Evolutionary conservation across 2,888 invertebrate species (phyloP), one percentile per base, ranked within the genome.

Genomic region (Hedya salicella): DNA sequence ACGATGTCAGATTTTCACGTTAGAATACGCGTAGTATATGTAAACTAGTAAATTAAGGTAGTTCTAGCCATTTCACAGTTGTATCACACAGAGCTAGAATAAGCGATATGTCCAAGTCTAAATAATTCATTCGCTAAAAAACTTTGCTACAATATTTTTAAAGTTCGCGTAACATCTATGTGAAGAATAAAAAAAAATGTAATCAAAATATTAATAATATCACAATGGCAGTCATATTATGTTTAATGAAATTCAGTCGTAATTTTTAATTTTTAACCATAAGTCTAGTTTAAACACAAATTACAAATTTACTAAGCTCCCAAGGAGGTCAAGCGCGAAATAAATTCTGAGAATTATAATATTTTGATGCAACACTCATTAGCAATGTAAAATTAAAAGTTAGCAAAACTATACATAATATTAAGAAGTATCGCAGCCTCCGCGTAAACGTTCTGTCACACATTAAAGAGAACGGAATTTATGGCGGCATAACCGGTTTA

Each of bases 371-470:
- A 53, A 54, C 48, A 54, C 60, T 54, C 46, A 66, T 66, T 66
- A 54, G 66, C 48, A 66, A 49, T 66, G 48, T 30, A 61, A 66
- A n/a, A 66, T 66, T 60, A 61, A 66, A 61, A 53, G 30, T 61
- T 53, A 49, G 66, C 66, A 66, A 61, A 66, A 60, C 60, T 61
- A 42, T 66, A 61, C 66, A 64, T 30, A 49, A 53, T 25, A 46
- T 53, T 52, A 46, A 53, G 42, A 46, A 52, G 25, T 49, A 54
- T 54, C 32, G 42, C 53, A 61, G 66, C 40, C 30, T 66, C 53
- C 42, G 66, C 19, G 42, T 66, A 66, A 65, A 66, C 61, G 61
- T 48, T 61, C 66, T 61, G 66, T 66, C 53, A 60, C 53, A 66
- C 46, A 6, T 46, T 66, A 40, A 60, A 44, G 48, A 66, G 32